Percentiles rank a stretch among this genome's conserved stretches.
phyloP scores from a whole-genome alignment of 2,888 invertebrate species.

The Macaria liturata region DNA sequence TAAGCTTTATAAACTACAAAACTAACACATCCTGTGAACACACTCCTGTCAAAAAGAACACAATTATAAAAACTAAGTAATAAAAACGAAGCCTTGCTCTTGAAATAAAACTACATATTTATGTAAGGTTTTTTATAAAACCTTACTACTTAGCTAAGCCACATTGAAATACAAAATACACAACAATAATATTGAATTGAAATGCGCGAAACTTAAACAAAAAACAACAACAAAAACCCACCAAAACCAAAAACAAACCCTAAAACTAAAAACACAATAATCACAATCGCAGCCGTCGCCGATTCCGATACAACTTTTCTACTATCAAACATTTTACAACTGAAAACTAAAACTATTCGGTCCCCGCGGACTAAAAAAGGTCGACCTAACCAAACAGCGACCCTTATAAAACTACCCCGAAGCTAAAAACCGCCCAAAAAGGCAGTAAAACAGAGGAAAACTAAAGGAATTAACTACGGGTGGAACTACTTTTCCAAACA shows the following conservation, averaged over 20 bases:
- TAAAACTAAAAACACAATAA: constrained; percentile 1
- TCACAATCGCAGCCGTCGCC: constrained; percentile 24
- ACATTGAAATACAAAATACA: too few species aligned
- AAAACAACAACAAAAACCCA: constrained; percentile 1
- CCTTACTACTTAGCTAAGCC: too few species aligned
- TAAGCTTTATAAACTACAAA: too few species aligned
- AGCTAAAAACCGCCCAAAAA: constrained; percentile 79
- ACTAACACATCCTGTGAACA: too few species aligned
- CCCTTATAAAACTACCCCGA: constrained; percentile 75
- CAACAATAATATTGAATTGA: too few species aligned
- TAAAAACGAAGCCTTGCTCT: too few species aligned
- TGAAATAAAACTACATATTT: too few species aligned
- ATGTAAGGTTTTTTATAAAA: too few species aligned
- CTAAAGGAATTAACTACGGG: constrained; percentile 78
- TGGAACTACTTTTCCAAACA: constrained; percentile 81
- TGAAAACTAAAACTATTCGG: constrained; percentile 71
- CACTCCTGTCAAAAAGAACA: too few species aligned
- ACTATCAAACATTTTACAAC: constrained; percentile 67
- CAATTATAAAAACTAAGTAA: too few species aligned
- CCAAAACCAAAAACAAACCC: constrained; percentile 7
- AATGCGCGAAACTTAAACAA: too few species aligned
- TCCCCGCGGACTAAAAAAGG: constrained; percentile 76
- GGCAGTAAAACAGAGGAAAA: constrained; percentile 83
- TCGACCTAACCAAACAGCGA: constrained; percentile 80
- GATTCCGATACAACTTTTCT: constrained; percentile 57